Evolutionary conservation across 2,113 vertebrate genomes (phyloP).

Genomic region (Dasyprocta punctata): DNA sequence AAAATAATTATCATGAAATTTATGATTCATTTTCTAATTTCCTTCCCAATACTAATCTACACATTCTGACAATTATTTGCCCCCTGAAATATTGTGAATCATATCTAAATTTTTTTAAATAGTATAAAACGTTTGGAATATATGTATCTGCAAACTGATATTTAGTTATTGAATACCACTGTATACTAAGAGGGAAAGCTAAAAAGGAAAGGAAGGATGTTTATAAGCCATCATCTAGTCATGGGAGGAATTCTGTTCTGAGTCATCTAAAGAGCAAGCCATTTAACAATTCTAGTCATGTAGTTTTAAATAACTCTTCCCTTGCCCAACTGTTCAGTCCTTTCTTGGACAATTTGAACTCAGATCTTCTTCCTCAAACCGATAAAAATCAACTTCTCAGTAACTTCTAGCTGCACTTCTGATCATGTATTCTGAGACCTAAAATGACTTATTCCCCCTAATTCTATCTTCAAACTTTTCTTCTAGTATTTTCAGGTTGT

Average conservation of each 20-base stretch:
- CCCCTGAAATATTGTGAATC: background rate
- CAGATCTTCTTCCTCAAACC: background rate
- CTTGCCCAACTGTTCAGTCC: background rate
- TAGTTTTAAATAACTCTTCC: background rate
- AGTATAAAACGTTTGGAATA: background rate
- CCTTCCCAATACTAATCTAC: background rate
- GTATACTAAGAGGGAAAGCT: background rate
- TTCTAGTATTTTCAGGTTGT: background rate
- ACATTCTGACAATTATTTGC: slow-evolving; percentile 4
- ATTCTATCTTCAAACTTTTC: background rate
- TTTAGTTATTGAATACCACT: background rate
- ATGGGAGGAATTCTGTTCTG: background rate
- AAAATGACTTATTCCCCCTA: background rate
- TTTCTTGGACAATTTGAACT: background rate
- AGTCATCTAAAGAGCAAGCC: background rate
- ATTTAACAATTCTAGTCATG: background rate
- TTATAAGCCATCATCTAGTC: background rate
- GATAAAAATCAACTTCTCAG: background rate
- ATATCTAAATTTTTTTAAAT: background rate
- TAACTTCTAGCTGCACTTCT: background rate
- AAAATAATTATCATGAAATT: background rate
- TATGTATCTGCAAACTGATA: background rate
- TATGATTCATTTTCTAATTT: background rate
- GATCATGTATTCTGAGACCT: background rate
- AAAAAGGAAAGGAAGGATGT: background rate